Evolutionary conservation across 1,140 invertebrate species (phyloP).

Genomic region (Lerema accius): DNA sequence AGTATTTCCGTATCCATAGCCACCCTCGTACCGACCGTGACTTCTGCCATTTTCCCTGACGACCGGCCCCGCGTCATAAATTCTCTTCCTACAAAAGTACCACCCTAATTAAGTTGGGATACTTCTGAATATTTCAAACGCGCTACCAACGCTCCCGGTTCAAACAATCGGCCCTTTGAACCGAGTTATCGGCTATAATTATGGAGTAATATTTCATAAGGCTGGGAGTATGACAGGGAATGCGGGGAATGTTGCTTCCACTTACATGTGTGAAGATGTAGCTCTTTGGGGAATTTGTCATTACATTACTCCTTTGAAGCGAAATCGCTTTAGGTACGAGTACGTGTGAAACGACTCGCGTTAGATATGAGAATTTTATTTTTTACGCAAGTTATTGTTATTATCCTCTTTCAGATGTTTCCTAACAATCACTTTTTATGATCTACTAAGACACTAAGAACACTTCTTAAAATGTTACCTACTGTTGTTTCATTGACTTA

Average conservation of each 20-base stretch:
- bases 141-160: slow-evolving; percentile 8
- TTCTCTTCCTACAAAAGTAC: slow-evolving; percentile 55
- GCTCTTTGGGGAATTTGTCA: slow-evolving; percentile 5
- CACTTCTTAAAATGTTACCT: too few species aligned
- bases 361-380: too few species aligned
- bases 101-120: slow-evolving; percentile 62
- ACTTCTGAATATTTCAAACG: slow-evolving; percentile 59
- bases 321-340: too few species aligned
- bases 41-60: slow-evolving; percentile 45
- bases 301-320: not conserved
- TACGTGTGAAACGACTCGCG: too few species aligned
- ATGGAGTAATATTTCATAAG: slow-evolving; percentile 15
- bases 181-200: slow-evolving; percentile 16
- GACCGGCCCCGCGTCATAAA: slow-evolving; percentile 50
- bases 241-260: not conserved
- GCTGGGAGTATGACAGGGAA: not conserved
- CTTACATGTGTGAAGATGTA: slow-evolving; percentile 6
- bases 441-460: too few species aligned
- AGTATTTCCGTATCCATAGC: not conserved
- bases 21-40: slow-evolving; percentile 41
- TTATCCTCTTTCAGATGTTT: too few species aligned
- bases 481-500: too few species aligned
- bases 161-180: slow-evolving; percentile 15
- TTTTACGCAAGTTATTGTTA: too few species aligned
- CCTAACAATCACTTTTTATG: too few species aligned